These are phyloP conservation scores for Coendou prehensilis DNA, from an alignment of 2,797 vertebrate species.

Conservation along the genomic window DNA sequence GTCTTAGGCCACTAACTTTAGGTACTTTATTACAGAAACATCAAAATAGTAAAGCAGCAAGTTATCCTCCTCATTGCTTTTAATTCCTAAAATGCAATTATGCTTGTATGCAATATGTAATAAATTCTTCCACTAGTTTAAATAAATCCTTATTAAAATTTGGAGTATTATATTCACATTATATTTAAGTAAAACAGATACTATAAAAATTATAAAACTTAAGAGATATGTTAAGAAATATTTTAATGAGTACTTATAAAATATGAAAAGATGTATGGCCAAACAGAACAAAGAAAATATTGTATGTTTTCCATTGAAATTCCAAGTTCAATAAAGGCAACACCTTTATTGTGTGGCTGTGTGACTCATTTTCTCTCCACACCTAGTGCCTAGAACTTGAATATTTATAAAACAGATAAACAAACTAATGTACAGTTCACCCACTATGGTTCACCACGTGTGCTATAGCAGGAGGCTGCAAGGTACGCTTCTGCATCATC, in stretches of 20 bases:
- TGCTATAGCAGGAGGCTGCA: neutral
- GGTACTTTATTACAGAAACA: neutral
- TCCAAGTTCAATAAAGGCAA: neutral
- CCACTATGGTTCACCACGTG: neutral
- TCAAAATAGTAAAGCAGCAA: neutral
- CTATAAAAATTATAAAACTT: neutral
- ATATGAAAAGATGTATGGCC: neutral
- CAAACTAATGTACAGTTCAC: neutral
- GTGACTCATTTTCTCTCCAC: neutral
- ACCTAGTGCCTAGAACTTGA: neutral
- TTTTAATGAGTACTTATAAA: neutral
- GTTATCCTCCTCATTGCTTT: neutral
- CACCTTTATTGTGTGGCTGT: accelerated
- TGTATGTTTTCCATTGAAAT: neutral
- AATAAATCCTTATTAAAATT: neutral
- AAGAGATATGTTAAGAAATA: neutral
- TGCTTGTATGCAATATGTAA: neutral
- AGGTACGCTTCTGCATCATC: neutral
- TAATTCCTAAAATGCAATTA: neutral
- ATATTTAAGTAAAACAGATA: neutral
- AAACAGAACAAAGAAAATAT: neutral
- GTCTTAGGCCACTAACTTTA: neutral
- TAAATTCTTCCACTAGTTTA: neutral
- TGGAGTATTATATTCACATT: neutral
- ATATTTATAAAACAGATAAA: neutral